A percentile compares a stretch with the other conserved stretches of the same genome.
Conservation (phyloP, 2,113 vertebrate genomes). For the Sprattus sprattus region DNA sequence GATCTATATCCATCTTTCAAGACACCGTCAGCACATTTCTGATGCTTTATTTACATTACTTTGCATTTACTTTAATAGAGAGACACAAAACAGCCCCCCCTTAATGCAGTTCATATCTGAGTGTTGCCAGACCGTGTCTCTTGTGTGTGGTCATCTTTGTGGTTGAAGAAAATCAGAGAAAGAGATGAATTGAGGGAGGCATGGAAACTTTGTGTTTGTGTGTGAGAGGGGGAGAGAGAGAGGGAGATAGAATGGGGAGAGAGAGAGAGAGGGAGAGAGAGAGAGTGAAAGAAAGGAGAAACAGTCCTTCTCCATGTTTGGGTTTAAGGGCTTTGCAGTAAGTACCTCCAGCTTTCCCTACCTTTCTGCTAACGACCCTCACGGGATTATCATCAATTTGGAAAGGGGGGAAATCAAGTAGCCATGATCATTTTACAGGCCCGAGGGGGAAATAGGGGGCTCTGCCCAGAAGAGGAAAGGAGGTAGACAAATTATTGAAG, state of each 20-base stretch:
- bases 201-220: constrained; percentile 16
- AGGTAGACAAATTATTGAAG: constrained; percentile 81
- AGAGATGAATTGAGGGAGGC: background rate
- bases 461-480: constrained; percentile 70
- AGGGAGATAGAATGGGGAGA: background rate
- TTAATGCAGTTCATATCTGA: constrained; percentile 4
- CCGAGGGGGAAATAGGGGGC: constrained; percentile 66
- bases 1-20: too few species aligned
- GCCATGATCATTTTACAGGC: constrained; percentile 81
- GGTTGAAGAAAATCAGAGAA: background rate
- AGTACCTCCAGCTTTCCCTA: constrained; percentile 47
- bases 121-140: background rate
- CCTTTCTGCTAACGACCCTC: constrained; percentile 47
- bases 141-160: background rate
- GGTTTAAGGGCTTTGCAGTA: constrained; percentile 28
- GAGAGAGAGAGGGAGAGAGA: constrained; percentile 22
- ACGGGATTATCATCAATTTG: constrained; percentile 64
- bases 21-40: background rate
- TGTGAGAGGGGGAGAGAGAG: background rate
- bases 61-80: background rate
- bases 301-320: constrained; percentile 27
- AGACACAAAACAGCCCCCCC: background rate
- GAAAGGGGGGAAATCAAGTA: constrained; percentile 66
- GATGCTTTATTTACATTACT: background rate
- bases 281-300: constrained; percentile 14